Evolutionary conservation across 2,797 vertebrate genomes (phyloP).

Genomic region (Anniella stebbinsi): DNA sequence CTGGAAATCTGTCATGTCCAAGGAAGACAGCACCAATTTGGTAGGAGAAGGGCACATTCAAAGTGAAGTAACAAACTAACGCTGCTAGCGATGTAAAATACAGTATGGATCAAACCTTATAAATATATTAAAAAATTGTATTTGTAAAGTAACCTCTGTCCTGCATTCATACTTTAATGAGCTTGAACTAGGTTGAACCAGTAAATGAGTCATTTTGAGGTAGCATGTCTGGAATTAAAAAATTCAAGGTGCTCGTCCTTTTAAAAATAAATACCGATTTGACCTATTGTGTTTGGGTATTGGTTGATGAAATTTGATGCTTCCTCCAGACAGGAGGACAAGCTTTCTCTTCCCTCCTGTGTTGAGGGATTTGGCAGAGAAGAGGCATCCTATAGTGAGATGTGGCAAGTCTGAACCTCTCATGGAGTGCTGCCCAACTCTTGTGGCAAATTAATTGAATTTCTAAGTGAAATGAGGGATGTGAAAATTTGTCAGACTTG

Average conservation of each 20-base stretch:
- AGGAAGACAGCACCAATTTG: constrained; percentile 3
- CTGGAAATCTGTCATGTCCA: constrained; percentile 17
- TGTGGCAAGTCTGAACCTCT: not conserved
- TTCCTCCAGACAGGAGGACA: not conserved
- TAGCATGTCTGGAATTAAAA: not conserved
- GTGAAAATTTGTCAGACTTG: too few species aligned
- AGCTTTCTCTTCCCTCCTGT: too few species aligned
- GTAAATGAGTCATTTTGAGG: not conserved
- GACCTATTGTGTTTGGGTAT: not conserved
- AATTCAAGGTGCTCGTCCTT: too few species aligned
- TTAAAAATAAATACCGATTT: too few species aligned
- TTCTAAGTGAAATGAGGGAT: too few species aligned
- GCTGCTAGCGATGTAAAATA: not conserved
- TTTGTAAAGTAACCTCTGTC: too few species aligned
- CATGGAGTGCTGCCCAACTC: not conserved
- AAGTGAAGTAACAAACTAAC: not conserved
- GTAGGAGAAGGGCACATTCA: constrained; percentile 11
- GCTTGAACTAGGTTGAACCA: not conserved
- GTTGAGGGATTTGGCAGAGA: too few species aligned
- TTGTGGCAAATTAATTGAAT: not conserved
- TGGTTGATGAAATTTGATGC: not conserved
- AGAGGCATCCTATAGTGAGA: not conserved
- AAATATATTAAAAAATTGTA: too few species aligned
- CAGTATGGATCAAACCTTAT: not conserved
- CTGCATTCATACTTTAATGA: not conserved